Evolutionary conservation across 2,888 invertebrate genomes (phyloP).

Genomic region (Hydrotaea cyrtoneurina): DNA sequence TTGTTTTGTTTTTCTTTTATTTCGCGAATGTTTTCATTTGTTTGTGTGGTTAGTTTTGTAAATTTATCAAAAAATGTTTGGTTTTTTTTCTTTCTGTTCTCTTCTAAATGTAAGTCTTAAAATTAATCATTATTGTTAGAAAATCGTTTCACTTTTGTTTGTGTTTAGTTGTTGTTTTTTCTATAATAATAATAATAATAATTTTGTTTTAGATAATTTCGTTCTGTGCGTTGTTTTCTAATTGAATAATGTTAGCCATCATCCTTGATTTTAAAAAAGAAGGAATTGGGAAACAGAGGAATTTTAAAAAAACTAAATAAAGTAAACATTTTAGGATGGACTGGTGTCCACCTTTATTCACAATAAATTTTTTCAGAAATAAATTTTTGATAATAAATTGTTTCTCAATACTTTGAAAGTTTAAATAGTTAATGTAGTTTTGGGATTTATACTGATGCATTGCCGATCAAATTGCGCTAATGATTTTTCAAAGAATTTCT

Average conservation of each 20-base stretch:
- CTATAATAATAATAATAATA: conserved; percentile 31
- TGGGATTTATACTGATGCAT: too few species aligned
- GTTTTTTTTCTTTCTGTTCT: conserved; percentile 23
- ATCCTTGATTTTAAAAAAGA: neutral
- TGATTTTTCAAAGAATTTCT: too few species aligned
- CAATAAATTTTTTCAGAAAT: too few species aligned
- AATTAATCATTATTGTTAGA: conserved; percentile 60
- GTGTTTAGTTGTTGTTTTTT: conserved; percentile 11
- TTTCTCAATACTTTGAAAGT: too few species aligned
- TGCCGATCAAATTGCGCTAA: too few species aligned
- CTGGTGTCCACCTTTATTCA: too few species aligned
- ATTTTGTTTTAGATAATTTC: conserved; percentile 51
- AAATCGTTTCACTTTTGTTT: conserved; percentile 55
- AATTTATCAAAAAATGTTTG: conserved; percentile 66
- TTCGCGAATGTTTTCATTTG: too few species aligned
- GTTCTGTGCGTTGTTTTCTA: conserved; percentile 63
- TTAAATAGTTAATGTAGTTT: too few species aligned
- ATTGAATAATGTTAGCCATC: conserved; percentile 23
- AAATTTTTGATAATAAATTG: too few species aligned
- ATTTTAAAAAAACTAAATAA: neutral
- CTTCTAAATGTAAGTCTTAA: conserved; percentile 51
- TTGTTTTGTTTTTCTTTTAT: neutral
- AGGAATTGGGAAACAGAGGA: neutral
- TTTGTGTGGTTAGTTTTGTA: conserved; percentile 54
- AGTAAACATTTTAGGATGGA: neutral